These are phyloP conservation scores for Dysidea cf. avara DNA, from an alignment of 37 sponge, comb jelly and placozoan species.

Conservation along the genomic window DNA sequence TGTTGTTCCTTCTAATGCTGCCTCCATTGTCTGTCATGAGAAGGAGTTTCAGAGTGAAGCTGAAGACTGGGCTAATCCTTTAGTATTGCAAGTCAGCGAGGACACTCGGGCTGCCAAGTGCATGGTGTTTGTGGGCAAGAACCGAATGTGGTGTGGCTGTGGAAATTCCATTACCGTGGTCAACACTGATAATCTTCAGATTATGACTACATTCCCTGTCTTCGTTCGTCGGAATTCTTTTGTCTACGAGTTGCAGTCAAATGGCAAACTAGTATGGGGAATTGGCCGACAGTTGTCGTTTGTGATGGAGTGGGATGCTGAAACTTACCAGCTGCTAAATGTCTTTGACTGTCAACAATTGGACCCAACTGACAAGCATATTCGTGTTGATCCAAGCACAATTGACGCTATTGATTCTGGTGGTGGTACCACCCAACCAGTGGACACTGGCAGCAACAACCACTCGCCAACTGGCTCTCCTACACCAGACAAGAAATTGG, in stretches of 20 bases:
- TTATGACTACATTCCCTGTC: conserved; percentile 48
- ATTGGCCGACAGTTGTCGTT: conserved; percentile 73
- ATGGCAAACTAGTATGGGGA: conserved; percentile 75
- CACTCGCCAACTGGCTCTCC: background rate
- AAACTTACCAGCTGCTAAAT: conserved; percentile 35
- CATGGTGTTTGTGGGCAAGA: conserved; percentile 58
- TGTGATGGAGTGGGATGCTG: conserved; percentile 82
- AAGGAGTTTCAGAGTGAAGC: conserved; percentile 60
- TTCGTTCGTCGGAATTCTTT: conserved; percentile 60
- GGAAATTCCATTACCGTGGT: conserved; percentile 73
- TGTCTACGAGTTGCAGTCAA: conserved; percentile 73
- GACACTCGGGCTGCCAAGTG: conserved; percentile 56
- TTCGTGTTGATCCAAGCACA: conserved; percentile 31
- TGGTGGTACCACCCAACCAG: background rate
- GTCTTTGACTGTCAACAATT: conserved; percentile 72
- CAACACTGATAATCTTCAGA: conserved; percentile 55
- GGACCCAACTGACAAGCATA: conserved; percentile 58
- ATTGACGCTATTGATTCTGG: conserved; percentile 31
- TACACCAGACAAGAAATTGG: background rate
- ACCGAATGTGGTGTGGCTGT: conserved; percentile 82
- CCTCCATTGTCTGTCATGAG: conserved; percentile 49
- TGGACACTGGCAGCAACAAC: background rate
- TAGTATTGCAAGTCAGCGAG: conserved; percentile 55
- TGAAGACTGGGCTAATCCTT: conserved; percentile 72
- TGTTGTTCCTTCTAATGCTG: conserved; percentile 36